Base-by-base conservation (phyloP, 2,797 vertebrate species). In the Amphiprion clarkii region DNA sequence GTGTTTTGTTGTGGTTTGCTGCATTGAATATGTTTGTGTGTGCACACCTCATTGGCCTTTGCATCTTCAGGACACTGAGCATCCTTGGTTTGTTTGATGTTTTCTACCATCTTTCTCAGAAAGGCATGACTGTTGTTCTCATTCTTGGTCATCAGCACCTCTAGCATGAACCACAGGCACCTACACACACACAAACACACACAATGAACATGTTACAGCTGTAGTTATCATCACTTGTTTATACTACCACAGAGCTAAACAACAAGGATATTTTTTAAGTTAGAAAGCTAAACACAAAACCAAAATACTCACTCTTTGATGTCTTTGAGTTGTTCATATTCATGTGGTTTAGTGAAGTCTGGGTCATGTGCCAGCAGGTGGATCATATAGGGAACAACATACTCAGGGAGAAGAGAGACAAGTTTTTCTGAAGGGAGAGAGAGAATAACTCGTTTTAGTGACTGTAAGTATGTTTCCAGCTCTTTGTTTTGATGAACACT, bases 81-180 rank as follows among this genome's bases (percentile, higher is more conserved):
- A 84, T 99, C 98, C 93, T 98, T 96, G 19, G 97, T 98, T 88
- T 98, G 97, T 90, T 99, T 99, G 91, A 99, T 99, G 89, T 96
- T 99, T 88, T 99, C 98, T 52, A 98, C 97, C 97, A 99, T 99
- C 90, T 98, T 99, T 86, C 98, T 96, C 82, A 99, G 96, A 91
- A 99, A 99, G 19, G 97, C 96, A 79, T 99, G 98, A 88, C 98
- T 99, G 90, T 99, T 99, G 89, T 99, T 99, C 93, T 99, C 98
- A 88, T 99, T 99, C 93, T 99, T 99, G 53, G 97, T 97, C 98
- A 99, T 99, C 92, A 99, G 93, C 88, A 99, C 98, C 93, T 99
- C 98, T 89, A 99, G 94, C 98, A 99, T 99, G 91, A 99, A 99
- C 98, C 98, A 99, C 67, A 99, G 95, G 93, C 98, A 99, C 95